Evolutionary conservation across 2,113 vertebrate species (phyloP), one percentile per base, ranked within the genome.

Genomic region (Leptodactylus fuscus): DNA sequence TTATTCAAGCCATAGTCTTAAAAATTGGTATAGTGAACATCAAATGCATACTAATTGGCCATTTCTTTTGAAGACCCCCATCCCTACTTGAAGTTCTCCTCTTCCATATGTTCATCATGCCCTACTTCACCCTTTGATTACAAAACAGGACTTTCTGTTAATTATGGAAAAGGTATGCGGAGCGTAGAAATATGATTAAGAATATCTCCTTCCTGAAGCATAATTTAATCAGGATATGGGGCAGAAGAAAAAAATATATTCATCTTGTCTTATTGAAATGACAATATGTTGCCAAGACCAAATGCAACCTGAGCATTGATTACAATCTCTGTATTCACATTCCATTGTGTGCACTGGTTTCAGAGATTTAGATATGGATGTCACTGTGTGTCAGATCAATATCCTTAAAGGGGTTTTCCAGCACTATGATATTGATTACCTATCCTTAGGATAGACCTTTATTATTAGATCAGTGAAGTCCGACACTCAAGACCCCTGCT

Each of bases 31-130:
- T 88, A 91, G 88, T 90, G 90, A 88, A 92, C 89, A 93, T 93
- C 90, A 93, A 92, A 94, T 92, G 91, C 91, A 92, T 92, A 91
- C 89, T 93, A 94, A 94, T 94, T 93, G 92, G 91, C 87, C 91
- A 92, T 92, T 92, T 91, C 91, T 91, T 94, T 94, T 93, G 92
- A 94, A 92, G 88, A 82, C 86, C 91, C 83, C 81, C 89, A 91
- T 91, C 90, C 89, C 87, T 92, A 92, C 90, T 90, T 93, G 92
- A 93, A 88, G 89, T 87, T 93, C 88, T 92, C 86, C 79, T 92
- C 93, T 93, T 92, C 93, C 91, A 90, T 93, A 92, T 94, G 92
- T 90, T 94, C 91, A 88, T 92, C 90, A 92, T 91, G 91, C 90
- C 90, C 89, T 91, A 92, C 88, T 95, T 94, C 91, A 92, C 90